phyloP scores from a whole-genome alignment of 2,113 vertebrate species.

The Lophura nycthemera region DNA sequence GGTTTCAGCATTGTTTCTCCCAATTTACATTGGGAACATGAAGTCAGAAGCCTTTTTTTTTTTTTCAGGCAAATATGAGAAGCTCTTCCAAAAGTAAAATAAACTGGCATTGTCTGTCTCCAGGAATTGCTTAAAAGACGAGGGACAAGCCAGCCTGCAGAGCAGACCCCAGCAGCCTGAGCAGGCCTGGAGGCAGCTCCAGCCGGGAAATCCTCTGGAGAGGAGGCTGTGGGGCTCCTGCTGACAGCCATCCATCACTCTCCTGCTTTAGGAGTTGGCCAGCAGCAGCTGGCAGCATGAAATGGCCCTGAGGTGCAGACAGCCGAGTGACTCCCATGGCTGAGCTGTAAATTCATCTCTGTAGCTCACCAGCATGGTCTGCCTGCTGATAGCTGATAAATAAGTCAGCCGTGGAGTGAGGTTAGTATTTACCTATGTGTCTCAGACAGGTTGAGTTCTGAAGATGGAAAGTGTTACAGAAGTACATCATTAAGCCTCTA shows the following conservation, averaged over 20 bases:
- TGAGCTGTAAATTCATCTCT: conserved; percentile 15
- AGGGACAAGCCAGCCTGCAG: background rate
- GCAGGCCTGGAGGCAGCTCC: background rate
- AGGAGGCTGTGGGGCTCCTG: background rate
- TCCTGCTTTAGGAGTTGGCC: fast-evolving
- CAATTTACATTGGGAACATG: background rate
- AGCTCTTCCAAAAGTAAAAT: background rate
- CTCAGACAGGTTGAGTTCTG: background rate
- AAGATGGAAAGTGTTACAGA: conserved; percentile 1
- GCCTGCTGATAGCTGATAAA: background rate
- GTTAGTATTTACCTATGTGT: conserved; percentile 4
- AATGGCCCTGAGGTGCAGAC: background rate
- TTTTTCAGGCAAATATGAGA: background rate
- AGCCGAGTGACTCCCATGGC: background rate
- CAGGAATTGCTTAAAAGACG: background rate
- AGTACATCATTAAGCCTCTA: background rate
- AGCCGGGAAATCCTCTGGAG: background rate
- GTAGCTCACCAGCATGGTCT: background rate
- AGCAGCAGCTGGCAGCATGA: background rate
- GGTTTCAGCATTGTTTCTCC: background rate
- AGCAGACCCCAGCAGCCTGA: background rate
- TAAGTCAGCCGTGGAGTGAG: background rate
- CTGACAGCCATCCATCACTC: background rate
- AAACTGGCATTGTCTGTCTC: background rate
- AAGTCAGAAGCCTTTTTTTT: background rate